phyloP scores from a whole-genome alignment of 1,140 invertebrate genomes.

The Euwallacea similis region DNA sequence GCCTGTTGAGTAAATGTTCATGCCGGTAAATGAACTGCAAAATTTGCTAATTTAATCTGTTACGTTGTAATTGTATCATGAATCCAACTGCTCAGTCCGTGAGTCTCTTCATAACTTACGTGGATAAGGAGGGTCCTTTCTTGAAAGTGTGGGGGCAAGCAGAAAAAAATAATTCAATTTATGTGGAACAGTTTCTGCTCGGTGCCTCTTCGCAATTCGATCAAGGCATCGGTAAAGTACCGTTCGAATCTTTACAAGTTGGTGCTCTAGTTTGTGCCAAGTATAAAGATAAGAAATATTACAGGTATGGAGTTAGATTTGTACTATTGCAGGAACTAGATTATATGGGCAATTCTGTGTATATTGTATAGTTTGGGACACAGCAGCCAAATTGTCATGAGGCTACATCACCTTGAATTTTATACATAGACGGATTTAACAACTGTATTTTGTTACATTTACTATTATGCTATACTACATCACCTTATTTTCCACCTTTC shows the following conservation, averaged over 20 bases:
- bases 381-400: too few relatives aligned
- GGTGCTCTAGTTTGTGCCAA: constrained; percentile 65
- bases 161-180: constrained; percentile 59
- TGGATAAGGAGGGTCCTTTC: constrained; percentile 65
- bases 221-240: constrained; percentile 53
- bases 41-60: too few relatives aligned
- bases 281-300: constrained; percentile 66
- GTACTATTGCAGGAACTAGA: too few relatives aligned
- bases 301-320: constrained; percentile 49
- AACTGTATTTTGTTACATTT: too few relatives aligned
- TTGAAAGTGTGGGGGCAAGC: constrained; percentile 67
- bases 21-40: too few relatives aligned
- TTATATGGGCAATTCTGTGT: too few relatives aligned
- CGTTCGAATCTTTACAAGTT: constrained; percentile 53
- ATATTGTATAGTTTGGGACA: too few relatives aligned
- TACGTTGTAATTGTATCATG: not conserved
- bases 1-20: too few relatives aligned
- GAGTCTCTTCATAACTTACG: constrained; percentile 59
- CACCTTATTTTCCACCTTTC: too few relatives aligned
- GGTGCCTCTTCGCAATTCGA: constrained; percentile 55
- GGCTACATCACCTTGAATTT: too few relatives aligned
- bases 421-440: too few relatives aligned
- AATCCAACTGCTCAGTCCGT: constrained; percentile 23
- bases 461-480: too few relatives aligned
- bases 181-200: constrained; percentile 60